Conservation (phyloP, 2,113 vertebrate species). For the Motacilla tschutschensis region DNA sequence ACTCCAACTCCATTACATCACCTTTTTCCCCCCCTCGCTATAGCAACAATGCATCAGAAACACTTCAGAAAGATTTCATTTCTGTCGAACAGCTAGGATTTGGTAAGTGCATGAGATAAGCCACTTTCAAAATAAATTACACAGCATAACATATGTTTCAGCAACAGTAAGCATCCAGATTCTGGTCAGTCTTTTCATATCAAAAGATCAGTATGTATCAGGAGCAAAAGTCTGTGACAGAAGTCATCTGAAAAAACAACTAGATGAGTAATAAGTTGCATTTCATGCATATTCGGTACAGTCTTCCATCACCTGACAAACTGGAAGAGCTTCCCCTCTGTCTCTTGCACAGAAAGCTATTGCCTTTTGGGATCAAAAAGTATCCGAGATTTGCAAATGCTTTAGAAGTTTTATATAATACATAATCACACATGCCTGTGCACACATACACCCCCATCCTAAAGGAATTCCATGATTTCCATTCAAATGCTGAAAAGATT, state of each 20-base stretch:
- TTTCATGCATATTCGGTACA: not conserved
- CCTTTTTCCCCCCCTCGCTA: rapidly evolving
- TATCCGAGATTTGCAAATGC: not conserved
- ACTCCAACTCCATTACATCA: not conserved
- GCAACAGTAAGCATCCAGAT: not conserved
- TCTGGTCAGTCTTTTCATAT: not conserved
- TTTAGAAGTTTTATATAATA: not conserved
- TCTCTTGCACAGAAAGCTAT: not conserved
- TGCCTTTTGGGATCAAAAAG: not conserved
- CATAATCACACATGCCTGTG: not conserved
- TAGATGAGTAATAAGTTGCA: not conserved
- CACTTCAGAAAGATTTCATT: not conserved
- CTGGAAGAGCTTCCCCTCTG: not conserved
- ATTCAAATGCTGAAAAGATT: not conserved
- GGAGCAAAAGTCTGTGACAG: not conserved
- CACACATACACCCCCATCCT: not conserved
- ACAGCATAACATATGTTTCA: not conserved
- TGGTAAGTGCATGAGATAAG: not conserved
- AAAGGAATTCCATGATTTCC: not conserved
- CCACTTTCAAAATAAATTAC: constrained; percentile 10
- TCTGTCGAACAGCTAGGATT: not conserved
- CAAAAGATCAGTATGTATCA: not conserved
- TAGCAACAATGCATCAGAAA: not conserved
- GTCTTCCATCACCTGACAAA: not conserved
- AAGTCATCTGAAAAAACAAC: not conserved